Evolutionary conservation across 2,113 vertebrate species (phyloP).

Genomic region (Solenodon paradoxus): DNA sequence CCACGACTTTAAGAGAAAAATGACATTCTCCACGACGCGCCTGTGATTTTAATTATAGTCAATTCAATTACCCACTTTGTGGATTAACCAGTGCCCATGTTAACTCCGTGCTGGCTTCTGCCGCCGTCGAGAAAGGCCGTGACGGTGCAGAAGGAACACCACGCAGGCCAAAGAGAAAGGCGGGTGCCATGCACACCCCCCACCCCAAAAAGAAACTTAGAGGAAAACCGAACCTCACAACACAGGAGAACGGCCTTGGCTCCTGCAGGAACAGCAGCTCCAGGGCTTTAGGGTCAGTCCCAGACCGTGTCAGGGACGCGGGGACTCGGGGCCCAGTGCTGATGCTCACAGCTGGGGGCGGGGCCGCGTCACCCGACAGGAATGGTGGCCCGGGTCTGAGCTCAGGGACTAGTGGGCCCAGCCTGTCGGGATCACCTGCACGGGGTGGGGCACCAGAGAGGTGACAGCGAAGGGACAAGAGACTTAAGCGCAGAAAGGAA

Average conservation of each 20-base stretch:
- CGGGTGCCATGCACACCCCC: not conserved
- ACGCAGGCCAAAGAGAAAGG: not conserved
- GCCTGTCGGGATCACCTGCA: not conserved
- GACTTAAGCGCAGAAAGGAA: not conserved
- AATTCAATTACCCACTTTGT: constrained; percentile 71
- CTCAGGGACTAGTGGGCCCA: too few relatives aligned
- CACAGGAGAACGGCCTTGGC: not conserved
- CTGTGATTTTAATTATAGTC: constrained; percentile 72
- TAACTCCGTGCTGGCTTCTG: constrained; percentile 53
- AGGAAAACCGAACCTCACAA: not conserved
- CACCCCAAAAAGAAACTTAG: not conserved
- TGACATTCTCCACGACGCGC: constrained; percentile 66
- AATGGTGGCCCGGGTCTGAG: not conserved
- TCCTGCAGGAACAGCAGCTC: not conserved
- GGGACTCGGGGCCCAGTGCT: too few relatives aligned
- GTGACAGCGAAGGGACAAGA: not conserved
- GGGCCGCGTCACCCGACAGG: not conserved
- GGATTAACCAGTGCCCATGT: constrained; percentile 58
- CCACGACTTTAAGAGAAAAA: constrained; percentile 69
- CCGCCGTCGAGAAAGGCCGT: not conserved
- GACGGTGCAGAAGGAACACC: not conserved
- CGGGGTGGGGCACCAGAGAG: not conserved
- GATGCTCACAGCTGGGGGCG: too few relatives aligned
- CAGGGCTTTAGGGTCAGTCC: not conserved
- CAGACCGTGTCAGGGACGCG: not conserved